phyloP scores from a whole-genome alignment of 2,797 vertebrate species.

The Vireo griseus region DNA sequence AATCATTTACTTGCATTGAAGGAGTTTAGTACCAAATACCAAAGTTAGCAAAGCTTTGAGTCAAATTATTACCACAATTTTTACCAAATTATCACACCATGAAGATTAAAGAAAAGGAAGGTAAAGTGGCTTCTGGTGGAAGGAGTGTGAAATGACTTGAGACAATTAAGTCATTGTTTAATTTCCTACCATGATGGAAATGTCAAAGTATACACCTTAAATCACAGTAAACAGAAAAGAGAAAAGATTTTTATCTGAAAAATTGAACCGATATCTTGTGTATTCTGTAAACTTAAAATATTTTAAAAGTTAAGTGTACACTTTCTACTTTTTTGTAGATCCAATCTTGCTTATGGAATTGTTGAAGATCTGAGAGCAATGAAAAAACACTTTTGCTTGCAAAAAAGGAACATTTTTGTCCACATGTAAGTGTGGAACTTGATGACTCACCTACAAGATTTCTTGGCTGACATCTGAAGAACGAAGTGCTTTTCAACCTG shows the following conservation, averaged over 20 bases:
- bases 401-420: background rate
- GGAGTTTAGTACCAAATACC: background rate
- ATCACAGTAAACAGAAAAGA: background rate
- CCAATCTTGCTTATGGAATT: background rate
- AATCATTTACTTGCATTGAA: background rate
- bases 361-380: conserved; percentile 27
- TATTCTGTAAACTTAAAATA: background rate
- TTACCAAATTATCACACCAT: background rate
- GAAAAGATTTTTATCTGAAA: background rate
- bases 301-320: background rate
- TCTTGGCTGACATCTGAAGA: conserved; percentile 22
- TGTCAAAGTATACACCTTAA: background rate
- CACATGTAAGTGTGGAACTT: background rate
- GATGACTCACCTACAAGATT: background rate
- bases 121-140: background rate
- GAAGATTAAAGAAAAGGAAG: background rate
- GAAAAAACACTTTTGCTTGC: background rate
- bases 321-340: conserved; percentile 47
- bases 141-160: background rate
- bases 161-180: background rate
- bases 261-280: background rate
- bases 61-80: background rate
- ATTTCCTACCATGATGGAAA: background rate
- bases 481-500: conserved; percentile 25
- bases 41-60: background rate